A percentile compares a stretch with the other conserved stretches of the same genome.
Evolutionary conservation across 1,140 invertebrate species (phyloP).

Genomic region (Teleopsis dalmanni): DNA sequence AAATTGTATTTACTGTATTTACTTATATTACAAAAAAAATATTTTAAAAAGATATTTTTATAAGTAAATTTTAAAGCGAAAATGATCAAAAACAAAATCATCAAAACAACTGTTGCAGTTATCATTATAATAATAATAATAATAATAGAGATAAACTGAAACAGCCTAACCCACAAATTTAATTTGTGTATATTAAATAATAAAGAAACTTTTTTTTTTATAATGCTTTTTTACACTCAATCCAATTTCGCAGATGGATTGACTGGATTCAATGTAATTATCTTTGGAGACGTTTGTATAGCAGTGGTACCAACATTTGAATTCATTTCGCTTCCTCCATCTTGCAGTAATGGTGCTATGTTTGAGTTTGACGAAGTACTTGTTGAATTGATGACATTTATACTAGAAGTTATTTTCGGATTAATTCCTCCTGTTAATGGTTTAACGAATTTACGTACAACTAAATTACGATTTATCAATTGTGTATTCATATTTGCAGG

Average conservation of each 20-base stretch:
- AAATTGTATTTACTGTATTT: too few species aligned
- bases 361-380: neutral
- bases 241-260: neutral
- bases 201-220: too few species aligned
- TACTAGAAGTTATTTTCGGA: neutral
- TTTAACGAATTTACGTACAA: constrained; percentile 16
- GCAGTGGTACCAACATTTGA: neutral
- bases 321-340: neutral
- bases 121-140: too few species aligned
- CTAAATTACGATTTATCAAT: constrained; percentile 18
- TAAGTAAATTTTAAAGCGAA: too few species aligned
- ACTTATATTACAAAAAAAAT: too few species aligned
- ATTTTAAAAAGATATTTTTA: too few species aligned
- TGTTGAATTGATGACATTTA: neutral
- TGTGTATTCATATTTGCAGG: constrained; percentile 11
- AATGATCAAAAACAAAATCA: too few species aligned
- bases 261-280: constrained; percentile 15
- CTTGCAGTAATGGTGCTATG: neutral
- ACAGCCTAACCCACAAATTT: too few species aligned
- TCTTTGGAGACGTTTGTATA: constrained; percentile 15
- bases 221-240: neutral
- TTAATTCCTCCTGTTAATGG: too few species aligned
- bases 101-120: too few species aligned
- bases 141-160: too few species aligned
- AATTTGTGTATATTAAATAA: too few species aligned